phyloP scores from a whole-genome alignment of 2,113 vertebrate genomes.

The Rostratula benghalensis region DNA sequence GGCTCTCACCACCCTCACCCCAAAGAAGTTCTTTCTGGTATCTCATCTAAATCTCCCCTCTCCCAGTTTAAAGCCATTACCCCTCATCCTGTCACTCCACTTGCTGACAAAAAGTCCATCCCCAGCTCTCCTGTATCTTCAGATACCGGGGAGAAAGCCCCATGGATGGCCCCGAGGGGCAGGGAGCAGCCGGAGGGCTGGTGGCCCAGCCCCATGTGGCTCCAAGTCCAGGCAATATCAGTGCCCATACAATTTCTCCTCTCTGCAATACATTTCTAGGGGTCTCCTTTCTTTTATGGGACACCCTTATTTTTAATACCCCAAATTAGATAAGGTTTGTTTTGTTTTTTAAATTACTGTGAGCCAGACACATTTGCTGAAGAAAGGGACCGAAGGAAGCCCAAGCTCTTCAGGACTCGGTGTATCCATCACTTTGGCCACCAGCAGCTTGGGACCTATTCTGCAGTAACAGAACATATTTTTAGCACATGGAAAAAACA shows the following conservation, averaged over 20 bases:
- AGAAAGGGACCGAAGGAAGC: background rate
- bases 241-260: background rate
- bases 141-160: background rate
- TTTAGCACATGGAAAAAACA: constrained; percentile 47
- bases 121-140: no score
- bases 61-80: no score
- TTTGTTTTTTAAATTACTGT: background rate
- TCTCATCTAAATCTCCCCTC: no score
- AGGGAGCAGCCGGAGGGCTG: background rate
- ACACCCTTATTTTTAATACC: background rate
- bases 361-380: fast-evolving
- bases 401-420: background rate
- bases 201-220: background rate
- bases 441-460: background rate
- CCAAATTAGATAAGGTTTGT: background rate
- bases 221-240: background rate
- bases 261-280: background rate
- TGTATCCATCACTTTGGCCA: background rate
- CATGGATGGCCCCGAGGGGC: fast-evolving
- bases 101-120: no score
- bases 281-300: background rate
- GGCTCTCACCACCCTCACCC: no score
- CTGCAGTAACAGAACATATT: constrained; percentile 5
- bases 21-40: no score
- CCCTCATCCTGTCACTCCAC: no score